Conservation (phyloP, 92 coral and sea anemone genomes). For the Palythoa grandiflora region DNA sequence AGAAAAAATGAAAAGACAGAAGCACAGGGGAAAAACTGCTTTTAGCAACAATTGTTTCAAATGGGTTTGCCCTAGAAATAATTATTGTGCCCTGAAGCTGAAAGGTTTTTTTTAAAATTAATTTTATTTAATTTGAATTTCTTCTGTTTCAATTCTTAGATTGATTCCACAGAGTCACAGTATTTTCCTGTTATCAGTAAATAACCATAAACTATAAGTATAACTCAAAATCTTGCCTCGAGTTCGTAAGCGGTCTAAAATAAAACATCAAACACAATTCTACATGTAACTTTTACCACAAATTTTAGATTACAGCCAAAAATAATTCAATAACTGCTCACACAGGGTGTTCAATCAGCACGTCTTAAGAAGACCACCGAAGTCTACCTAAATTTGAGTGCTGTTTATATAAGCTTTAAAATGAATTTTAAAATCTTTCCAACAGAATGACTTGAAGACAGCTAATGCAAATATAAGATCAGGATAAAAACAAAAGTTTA, state of each 20-base stretch:
- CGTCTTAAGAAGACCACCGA: constrained; percentile 8
- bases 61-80: background rate
- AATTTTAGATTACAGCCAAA: constrained; percentile 4
- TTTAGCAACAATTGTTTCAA: background rate
- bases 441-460: constrained; percentile 10
- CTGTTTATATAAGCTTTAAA: background rate
- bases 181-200: constrained; percentile 10
- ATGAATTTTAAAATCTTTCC: background rate
- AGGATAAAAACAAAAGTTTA: constrained; percentile 10
- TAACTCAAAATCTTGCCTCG: background rate
- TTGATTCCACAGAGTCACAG: constrained; percentile 1
- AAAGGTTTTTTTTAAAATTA: background rate
- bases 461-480: constrained; percentile 9
- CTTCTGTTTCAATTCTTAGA: background rate
- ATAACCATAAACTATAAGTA: background rate
- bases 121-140: background rate
- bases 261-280: background rate
- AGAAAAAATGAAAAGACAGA: background rate
- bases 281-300: constrained; percentile 11
- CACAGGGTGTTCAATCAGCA: constrained; percentile 7
- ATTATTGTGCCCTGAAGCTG: constrained; percentile 1
- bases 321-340: constrained; percentile 16
- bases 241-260: background rate
- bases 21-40: constrained; percentile 3
- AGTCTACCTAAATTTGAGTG: background rate